These are phyloP conservation scores for Stylophora pistillata DNA, from an alignment of 64 coral and sea anemone species.

Conservation along the genomic window DNA sequence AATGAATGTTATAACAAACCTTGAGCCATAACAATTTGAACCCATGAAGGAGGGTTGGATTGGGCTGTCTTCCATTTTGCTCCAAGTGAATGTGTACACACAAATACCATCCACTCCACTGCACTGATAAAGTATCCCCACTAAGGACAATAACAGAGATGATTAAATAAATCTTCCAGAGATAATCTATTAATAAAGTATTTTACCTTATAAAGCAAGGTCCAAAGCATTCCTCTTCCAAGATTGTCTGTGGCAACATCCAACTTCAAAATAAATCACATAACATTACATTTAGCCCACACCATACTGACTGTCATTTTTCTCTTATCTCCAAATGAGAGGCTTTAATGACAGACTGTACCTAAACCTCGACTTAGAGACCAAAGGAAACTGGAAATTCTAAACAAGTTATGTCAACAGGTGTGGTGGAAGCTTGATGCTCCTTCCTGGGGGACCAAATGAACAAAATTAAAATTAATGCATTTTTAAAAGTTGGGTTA, in stretches of 20 bases:
- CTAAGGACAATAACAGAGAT: conserved; percentile 33
- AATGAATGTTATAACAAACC: conserved; percentile 35
- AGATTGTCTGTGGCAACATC: conserved; percentile 92
- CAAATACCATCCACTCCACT: conserved; percentile 92
- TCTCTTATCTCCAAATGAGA: too few species aligned
- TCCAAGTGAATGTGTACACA: conserved; percentile 83
- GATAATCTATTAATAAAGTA: too few species aligned
- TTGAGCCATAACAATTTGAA: conserved; percentile 84
- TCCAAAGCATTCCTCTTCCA: conserved; percentile 89
- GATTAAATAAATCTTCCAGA: background rate
- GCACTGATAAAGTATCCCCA: conserved; percentile 90
- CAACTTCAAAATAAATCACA: conserved; percentile 51
- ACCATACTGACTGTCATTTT: too few species aligned
- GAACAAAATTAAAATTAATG: too few species aligned
- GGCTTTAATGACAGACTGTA: too few species aligned
- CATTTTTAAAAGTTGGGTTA: too few species aligned
- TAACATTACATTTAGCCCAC: background rate
- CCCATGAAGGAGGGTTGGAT: conserved; percentile 67
- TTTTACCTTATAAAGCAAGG: conserved; percentile 71
- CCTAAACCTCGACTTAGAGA: too few species aligned
- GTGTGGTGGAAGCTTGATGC: too few species aligned
- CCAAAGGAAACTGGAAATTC: too few species aligned
- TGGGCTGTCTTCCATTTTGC: conserved; percentile 60
- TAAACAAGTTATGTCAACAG: too few species aligned
- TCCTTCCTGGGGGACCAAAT: too few species aligned